Evolutionary conservation across 1,140 invertebrate species (phyloP), one percentile per base, ranked within the genome.

Genomic region (Cyclina sinensis): DNA sequence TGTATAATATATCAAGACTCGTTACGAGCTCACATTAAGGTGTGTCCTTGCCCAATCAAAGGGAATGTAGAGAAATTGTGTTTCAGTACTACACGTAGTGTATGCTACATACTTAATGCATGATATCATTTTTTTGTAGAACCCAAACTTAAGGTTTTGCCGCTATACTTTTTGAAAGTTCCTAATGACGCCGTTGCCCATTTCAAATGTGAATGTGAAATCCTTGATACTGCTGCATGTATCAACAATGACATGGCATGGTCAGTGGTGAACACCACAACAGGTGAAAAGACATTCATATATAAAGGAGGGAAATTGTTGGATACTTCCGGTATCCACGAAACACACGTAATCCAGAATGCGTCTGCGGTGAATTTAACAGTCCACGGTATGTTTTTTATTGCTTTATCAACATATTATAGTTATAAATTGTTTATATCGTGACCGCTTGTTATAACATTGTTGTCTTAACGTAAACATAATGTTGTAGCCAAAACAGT

Each of bases 131-230:
- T 3, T 54, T 4, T 78, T 86, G 21, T 39, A 86, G 84, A 7
- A 3, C 43, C 70, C 0, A 86, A 86, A 21, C 27, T 86, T 11
- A 76, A 46, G 54, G 84, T 86, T 7, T 51, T 30, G 27, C 84
- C 84, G 27, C 54, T 78, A 9, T 86, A 57, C 73, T 86, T 43
- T 74, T 48, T 86, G n/a, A 37, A 86, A 43, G 84, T 86, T 0
- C 84, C 84, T 12, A 7, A 54, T 2, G 84, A 86, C 35, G 48
- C 84, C n/a, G 57, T 57, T 7, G 84, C 70, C 11, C 70, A 86
- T 74, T 86, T 86, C 35, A 54, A 46, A 68, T 86, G 84, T 78
- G 84, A 74, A 54, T 86, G 84, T 65, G 11, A 51, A 0, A 30
- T 68, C 9, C 18, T n/a, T 16, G 39, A 76, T 18, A 59, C 39